Conservation (phyloP, 2,797 vertebrate genomes). For the Brotula barbata region DNA sequence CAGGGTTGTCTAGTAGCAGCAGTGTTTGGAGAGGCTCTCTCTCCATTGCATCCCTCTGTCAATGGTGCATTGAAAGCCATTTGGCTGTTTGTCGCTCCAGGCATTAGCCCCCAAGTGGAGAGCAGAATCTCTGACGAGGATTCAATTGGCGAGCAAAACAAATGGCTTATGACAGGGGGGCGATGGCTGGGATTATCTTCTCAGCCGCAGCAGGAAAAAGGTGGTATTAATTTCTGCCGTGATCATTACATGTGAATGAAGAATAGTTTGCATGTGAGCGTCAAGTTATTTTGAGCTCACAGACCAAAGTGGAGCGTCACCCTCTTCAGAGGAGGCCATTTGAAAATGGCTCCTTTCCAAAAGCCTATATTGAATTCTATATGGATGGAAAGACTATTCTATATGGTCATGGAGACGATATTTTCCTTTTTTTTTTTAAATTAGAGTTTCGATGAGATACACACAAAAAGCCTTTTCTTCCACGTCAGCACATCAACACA, state of each 20-base stretch:
- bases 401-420: conserved; percentile 7
- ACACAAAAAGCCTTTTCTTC: not conserved
- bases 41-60: conserved; percentile 74
- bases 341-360: conserved; percentile 43
- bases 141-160: conserved; percentile 86
- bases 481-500: conserved; percentile 15
- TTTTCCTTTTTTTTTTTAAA: conserved; percentile 23
- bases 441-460: conserved; percentile 17
- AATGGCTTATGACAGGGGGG: conserved; percentile 60
- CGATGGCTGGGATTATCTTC: conserved; percentile 54
- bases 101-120: conserved; percentile 87
- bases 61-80: conserved; percentile 92
- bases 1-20: conserved; percentile 88
- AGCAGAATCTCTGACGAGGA: conserved; percentile 86
- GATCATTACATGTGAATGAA: conserved; percentile 73
- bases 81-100: conserved; percentile 88
- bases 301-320: conserved; percentile 39
- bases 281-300: conserved; percentile 55
- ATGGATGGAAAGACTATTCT: conserved; percentile 27
- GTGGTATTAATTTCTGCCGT: conserved; percentile 65
- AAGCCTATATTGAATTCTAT: conserved; percentile 46
- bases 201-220: conserved; percentile 60
- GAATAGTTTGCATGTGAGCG: conserved; percentile 54
- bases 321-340: conserved; percentile 24
- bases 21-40: conserved; percentile 68